These are phyloP conservation scores for Eubucco bourcierii DNA, from an alignment of 2,113 vertebrate species.

Conservation along the genomic window DNA sequence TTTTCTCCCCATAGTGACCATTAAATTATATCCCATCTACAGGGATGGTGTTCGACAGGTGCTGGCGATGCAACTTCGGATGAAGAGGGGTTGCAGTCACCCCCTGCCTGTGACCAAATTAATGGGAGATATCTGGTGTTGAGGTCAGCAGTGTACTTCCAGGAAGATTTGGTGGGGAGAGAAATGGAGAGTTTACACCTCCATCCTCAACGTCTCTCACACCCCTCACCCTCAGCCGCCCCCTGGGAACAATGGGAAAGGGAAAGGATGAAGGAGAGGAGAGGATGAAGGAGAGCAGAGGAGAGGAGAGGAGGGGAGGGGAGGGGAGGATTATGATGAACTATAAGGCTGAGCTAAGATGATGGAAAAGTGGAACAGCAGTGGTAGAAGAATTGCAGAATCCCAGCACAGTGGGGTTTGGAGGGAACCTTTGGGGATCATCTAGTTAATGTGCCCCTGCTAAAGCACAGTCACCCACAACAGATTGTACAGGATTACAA, in stretches of 20 bases:
- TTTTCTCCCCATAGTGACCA: slow-evolving; percentile 59
- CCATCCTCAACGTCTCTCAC: neutral
- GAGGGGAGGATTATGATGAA: neutral
- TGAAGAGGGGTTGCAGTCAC: neutral
- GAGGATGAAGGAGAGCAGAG: no score
- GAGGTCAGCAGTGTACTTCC: neutral
- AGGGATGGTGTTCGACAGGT: neutral
- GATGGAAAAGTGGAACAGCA: neutral
- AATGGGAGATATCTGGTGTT: neutral
- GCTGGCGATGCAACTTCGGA: slow-evolving; percentile 31
- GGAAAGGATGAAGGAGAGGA: neutral
- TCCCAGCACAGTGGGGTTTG: no score
- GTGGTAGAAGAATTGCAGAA: neutral
- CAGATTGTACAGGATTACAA: no score
- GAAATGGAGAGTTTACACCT: neutral
- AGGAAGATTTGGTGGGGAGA: neutral
- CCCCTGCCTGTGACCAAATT: neutral
- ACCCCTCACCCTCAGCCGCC: neutral
- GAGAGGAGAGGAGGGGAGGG: neutral
- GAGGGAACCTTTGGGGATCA: no score
- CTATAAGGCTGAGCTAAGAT: neutral
- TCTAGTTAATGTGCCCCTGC: no score
- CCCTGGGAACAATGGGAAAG: neutral
- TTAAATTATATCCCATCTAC: slow-evolving; percentile 30
- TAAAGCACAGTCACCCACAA: no score